Percentiles rank a stretch among this genome's conserved stretches.
Conservation (phyloP, 2,888 invertebrate species). For the Tipula lateralis region DNA sequence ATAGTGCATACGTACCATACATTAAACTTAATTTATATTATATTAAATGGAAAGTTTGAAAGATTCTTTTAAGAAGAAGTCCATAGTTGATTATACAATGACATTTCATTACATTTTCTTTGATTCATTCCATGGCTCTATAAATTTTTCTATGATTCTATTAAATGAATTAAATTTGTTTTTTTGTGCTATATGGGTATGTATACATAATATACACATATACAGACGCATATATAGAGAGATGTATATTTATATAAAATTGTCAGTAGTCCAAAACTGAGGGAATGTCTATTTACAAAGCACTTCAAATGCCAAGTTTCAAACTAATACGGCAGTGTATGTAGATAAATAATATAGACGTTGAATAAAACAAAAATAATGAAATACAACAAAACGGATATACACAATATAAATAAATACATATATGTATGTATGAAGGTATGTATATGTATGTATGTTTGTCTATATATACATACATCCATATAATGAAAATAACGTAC, state of each 20-base stretch:
- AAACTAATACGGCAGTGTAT: slow-evolving; percentile 40
- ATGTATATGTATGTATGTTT: background rate
- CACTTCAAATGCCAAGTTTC: slow-evolving; percentile 46
- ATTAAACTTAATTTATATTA: slow-evolving; percentile 9
- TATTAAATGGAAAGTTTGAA: background rate
- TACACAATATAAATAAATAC: background rate
- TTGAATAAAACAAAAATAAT: slow-evolving; percentile 39
- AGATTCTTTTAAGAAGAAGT: background rate
- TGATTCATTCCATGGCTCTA: background rate
- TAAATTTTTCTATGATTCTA: background rate
- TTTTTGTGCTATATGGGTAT: background rate
- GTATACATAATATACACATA: slow-evolving; percentile 19
- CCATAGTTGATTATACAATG: background rate
- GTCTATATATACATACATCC: background rate
- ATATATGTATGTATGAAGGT: background rate
- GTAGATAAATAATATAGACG: background rate
- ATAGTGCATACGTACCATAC: background rate
- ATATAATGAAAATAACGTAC: background rate
- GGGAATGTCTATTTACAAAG: slow-evolving; percentile 44
- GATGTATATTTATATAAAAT: slow-evolving; percentile 29
- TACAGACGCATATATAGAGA: background rate
- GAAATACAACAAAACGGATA: slow-evolving; percentile 19
- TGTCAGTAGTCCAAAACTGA: slow-evolving; percentile 33
- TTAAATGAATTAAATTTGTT: background rate
- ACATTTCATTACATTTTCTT: background rate